These are phyloP conservation scores for Asarcornis scutulata DNA, from an alignment of 2,113 vertebrate species.

Conservation along the genomic window DNA sequence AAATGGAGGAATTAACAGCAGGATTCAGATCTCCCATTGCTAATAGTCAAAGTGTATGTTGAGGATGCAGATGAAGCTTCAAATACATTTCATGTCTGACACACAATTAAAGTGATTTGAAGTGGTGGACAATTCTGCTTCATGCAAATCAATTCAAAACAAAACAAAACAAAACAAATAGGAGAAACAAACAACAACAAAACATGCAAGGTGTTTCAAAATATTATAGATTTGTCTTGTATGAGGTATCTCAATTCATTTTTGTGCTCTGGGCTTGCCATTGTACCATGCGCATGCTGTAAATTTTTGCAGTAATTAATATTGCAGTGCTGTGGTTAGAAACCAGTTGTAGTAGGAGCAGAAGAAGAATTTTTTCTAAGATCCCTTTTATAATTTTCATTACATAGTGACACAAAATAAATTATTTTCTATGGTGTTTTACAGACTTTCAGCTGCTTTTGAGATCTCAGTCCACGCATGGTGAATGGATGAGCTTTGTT, in stretches of 20 bases:
- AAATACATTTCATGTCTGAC: neutral
- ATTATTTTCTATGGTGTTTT: neutral
- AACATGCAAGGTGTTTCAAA: neutral
- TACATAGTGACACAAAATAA: neutral
- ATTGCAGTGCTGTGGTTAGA: neutral
- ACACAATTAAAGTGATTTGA: neutral
- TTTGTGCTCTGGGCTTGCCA: neutral
- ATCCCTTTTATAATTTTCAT: neutral
- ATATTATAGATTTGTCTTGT: neutral
- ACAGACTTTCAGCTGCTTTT: neutral
- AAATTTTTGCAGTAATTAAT: neutral
- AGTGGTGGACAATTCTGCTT: neutral
- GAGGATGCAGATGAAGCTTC: neutral
- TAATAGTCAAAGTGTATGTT: neutral
- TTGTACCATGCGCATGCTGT: neutral
- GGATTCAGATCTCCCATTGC: neutral
- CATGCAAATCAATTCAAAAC: neutral
- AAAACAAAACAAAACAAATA: neutral
- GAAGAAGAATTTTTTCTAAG: neutral
- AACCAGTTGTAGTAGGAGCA: neutral
- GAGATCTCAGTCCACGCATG: neutral
- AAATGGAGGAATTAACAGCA: neutral
- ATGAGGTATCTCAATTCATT: neutral
- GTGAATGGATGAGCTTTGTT: neutral
- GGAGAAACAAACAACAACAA: neutral